Conservation (phyloP, 92 coral and sea anemone species). For the Zoanthus sociatus region DNA sequence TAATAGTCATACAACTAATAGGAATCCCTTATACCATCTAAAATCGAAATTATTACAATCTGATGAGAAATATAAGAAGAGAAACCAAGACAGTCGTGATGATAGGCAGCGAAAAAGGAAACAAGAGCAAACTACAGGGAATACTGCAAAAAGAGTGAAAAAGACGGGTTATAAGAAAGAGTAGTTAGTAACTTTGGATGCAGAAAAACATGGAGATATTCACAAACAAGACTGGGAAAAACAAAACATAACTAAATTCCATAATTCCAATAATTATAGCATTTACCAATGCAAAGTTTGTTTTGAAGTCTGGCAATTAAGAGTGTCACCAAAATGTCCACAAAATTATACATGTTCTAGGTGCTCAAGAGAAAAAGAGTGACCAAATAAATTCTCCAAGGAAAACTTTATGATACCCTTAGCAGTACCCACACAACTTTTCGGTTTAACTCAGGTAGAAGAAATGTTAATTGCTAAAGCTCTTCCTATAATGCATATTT, state of each 20-base stretch:
- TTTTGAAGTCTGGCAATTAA: conserved; percentile 59
- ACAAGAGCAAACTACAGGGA: conserved; percentile 27
- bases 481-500: conserved; percentile 20
- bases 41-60: conserved; percentile 38
- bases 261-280: conserved; percentile 24
- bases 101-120: conserved; percentile 30
- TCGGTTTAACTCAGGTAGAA: conserved; percentile 14
- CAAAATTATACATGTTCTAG: conserved; percentile 36
- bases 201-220: conserved; percentile 54
- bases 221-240: conserved; percentile 53
- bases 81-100: not conserved
- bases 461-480: conserved; percentile 15
- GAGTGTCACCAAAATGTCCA: conserved; percentile 33
- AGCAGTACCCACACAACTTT: conserved; percentile 36
- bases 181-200: conserved; percentile 29
- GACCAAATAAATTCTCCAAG: conserved; percentile 20
- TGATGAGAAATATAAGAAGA: conserved; percentile 20
- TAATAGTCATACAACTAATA: conserved; percentile 15
- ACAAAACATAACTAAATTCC: conserved; percentile 39
- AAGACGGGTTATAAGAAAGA: conserved; percentile 16
- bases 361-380: conserved; percentile 41
- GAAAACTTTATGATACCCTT: conserved; percentile 40
- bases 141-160: not conserved
- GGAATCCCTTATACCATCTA: conserved; percentile 38
- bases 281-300: conserved; percentile 40